Evolutionary conservation across 2,113 vertebrate genomes (phyloP).

Genomic region (Anser brachyrhynchus): DNA sequence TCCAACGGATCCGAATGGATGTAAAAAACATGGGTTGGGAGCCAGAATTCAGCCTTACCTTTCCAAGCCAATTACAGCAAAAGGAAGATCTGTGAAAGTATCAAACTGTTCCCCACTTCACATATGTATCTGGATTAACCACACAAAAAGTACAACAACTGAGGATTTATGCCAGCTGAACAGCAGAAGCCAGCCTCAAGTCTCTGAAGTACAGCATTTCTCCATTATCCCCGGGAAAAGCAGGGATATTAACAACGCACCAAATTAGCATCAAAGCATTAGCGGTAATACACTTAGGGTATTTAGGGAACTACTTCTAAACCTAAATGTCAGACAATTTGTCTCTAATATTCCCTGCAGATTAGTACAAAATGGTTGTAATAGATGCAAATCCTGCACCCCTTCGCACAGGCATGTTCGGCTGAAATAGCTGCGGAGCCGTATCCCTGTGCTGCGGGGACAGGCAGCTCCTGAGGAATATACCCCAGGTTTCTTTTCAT

Average conservation of each 20-base stretch:
- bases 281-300: constrained; percentile 36
- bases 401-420: neutral
- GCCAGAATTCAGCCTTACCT: neutral
- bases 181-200: neutral
- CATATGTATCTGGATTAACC: constrained; percentile 8
- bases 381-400: constrained; percentile 42
- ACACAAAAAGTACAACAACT: neutral
- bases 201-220: constrained; percentile 41
- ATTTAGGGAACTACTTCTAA: constrained; percentile 65
- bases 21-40: neutral
- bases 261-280: constrained; percentile 66
- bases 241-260: constrained; percentile 28
- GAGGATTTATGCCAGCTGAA: neutral
- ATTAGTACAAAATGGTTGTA: constrained; percentile 60
- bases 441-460: neutral
- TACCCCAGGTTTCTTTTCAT: neutral
- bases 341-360: constrained; percentile 48
- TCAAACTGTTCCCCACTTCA: neutral
- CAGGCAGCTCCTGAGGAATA: neutral
- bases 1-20: neutral
- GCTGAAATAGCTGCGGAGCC: neutral
- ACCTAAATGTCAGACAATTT: constrained; percentile 65
- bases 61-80: neutral
- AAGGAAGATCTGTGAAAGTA: neutral
- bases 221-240: constrained; percentile 7